Base-by-base conservation (phyloP, 2,113 vertebrate genomes). In the Melanostigma gelatinosum region DNA sequence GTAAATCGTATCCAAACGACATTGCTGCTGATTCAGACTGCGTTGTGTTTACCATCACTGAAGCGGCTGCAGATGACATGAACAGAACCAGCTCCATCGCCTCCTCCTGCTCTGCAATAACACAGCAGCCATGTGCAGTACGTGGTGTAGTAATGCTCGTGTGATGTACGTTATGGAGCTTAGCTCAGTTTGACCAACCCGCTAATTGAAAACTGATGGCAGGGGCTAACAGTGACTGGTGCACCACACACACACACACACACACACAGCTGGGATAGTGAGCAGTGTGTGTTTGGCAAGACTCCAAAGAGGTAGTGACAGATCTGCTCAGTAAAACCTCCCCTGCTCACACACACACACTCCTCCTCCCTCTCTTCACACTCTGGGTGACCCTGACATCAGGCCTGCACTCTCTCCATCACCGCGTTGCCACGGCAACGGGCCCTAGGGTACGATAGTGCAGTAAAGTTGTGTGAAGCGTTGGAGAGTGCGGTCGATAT, bases 371-470 rank as follows among this genome's bases (percentile, higher is more conserved):
- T 80, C 84, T 82, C 84, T 70, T 90, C 88, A 86, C 87, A 93
- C 91, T 93, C 91, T 83, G 44, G 38, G 54, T 93, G 92, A 93
- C 91, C 92, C 89, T 90, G 85, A 87, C 89, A 88, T 90, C 83
- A 88, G 83, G 82, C 84, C 87, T 84, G 67, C 85, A 85, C 89
- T 84, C 89, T 85, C 89, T 93, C 89, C 90, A 90, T 92, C 87
- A 90, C 74, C 57, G 22, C n/a, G 91, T 93, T 88, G 80, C 86
- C 85, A 88, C 83, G 83, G 87, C 64, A 68, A 88, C 77, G n/a
- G 66, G 79, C 88, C 78, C 65, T 10, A 29, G 82, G 84, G 57
- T 73, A 76, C 42, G 60, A 67, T 73, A 80, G 66, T 85, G 77
- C 54, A 69, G 82, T 67, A 55, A 86, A 77, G 76, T 55, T 76